These are phyloP conservation scores for Parauchenoglanis punctatus DNA, from an alignment of 2,797 vertebrate genomes.

Conservation along the genomic window DNA sequence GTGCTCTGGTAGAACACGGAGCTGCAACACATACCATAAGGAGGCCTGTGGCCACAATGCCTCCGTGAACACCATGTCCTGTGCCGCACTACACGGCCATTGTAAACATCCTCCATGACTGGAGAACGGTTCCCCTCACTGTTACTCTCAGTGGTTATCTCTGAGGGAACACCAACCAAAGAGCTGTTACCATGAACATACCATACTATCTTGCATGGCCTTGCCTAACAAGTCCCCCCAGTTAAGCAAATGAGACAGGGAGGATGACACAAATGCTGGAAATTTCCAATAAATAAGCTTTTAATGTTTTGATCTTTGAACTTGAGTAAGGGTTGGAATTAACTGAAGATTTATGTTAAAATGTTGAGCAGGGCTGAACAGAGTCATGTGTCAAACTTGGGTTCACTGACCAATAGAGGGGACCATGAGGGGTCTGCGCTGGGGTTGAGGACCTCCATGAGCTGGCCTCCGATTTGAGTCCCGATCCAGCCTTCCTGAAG, in stretches of 20 bases:
- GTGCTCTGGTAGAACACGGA: conserved; percentile 46
- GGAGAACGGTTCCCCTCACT: conserved; percentile 87
- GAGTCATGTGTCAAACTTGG: conserved; percentile 11
- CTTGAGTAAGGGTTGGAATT: neutral
- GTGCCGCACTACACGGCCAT: conserved; percentile 82
- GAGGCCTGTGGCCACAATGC: conserved; percentile 77
- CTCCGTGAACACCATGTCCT: conserved; percentile 80
- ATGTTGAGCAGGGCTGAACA: neutral
- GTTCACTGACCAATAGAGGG: conserved; percentile 91
- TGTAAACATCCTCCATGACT: conserved; percentile 84
- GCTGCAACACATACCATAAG: conserved; percentile 80
- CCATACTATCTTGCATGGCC: conserved; percentile 11
- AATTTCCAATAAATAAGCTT: neutral
- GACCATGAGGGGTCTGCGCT: conserved; percentile 82
- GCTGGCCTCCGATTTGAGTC: conserved; percentile 75
- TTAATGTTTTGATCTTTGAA: neutral
- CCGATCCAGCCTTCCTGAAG: conserved; percentile 79
- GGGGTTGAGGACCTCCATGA: conserved; percentile 77
- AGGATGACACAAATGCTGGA: neutral
- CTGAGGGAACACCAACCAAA: conserved; percentile 83
- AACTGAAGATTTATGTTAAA: neutral
- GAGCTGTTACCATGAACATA: conserved; percentile 65
- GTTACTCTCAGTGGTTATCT: conserved; percentile 92
- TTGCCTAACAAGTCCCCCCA: conserved; percentile 9
- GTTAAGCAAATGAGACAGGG: neutral